A percentile compares a stretch with the other conserved stretches of the same genome.
These are phyloP conservation scores for Lophochroa leadbeateri DNA, from an alignment of 2,113 vertebrate genomes.

Conservation along the genomic window DNA sequence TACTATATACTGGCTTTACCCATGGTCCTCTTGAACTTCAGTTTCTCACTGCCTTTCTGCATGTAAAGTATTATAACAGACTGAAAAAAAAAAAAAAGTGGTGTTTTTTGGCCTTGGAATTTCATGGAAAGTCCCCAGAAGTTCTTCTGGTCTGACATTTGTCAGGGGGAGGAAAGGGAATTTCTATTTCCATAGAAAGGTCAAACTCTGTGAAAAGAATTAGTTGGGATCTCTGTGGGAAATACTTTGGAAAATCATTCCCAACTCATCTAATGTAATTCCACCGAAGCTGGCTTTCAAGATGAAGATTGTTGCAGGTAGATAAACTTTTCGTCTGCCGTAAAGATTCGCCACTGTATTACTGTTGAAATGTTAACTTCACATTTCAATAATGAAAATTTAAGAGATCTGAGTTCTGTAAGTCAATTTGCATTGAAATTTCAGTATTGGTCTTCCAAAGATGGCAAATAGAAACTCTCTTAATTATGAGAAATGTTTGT, in stretches of 20 bases:
- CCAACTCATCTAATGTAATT: neutral
- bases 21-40: neutral
- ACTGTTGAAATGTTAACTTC: neutral
- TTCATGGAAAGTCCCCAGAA: neutral
- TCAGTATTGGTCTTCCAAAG: neutral
- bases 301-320: neutral
- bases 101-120: neutral
- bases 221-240: neutral
- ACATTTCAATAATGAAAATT: neutral
- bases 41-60: neutral
- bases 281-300: neutral
- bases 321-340: neutral
- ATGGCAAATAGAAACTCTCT: neutral
- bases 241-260: neutral
- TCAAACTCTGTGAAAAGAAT: neutral
- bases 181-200: neutral
- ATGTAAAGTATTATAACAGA: neutral
- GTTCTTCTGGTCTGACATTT: neutral
- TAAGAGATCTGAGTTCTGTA: neutral
- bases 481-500: neutral
- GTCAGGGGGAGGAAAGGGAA: neutral
- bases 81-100: neutral
- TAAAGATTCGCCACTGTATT: neutral
- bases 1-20: neutral
- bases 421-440: neutral